Evolutionary conservation across 2,888 invertebrate genomes (phyloP).

Genomic region (Cacoxenus indagator): DNA sequence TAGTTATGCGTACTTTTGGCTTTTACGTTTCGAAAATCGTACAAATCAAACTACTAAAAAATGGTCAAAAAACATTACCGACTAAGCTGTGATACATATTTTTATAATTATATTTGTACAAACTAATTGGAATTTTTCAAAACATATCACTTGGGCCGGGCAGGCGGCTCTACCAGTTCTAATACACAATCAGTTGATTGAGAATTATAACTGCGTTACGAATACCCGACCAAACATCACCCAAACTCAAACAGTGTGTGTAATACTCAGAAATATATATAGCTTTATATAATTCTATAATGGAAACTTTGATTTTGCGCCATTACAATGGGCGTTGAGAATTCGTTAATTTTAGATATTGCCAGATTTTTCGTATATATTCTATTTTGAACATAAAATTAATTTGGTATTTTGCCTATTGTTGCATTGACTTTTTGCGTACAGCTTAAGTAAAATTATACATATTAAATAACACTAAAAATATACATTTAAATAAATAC

Average conservation of each 20-base stretch:
- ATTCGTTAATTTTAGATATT: background rate
- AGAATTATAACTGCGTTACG: no score
- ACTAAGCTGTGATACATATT: background rate
- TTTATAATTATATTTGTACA: background rate
- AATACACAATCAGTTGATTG: no score
- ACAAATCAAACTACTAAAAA: conserved; percentile 13
- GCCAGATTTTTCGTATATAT: no score
- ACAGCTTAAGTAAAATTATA: background rate
- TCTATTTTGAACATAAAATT: background rate
- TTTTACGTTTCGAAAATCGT: background rate
- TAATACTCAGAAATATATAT: no score
- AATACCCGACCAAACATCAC: no score
- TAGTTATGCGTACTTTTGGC: background rate
- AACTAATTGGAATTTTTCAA: background rate
- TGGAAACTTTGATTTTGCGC: background rate
- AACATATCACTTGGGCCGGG: background rate
- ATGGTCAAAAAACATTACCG: conserved; percentile 5
- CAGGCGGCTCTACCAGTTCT: no score
- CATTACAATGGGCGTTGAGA: background rate
- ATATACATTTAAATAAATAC: background rate
- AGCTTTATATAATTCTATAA: background rate
- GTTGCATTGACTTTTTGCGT: no score
- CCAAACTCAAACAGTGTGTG: no score
- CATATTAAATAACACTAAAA: background rate
- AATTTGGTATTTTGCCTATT: no score